Percentiles rank a stretch among this genome's conserved stretches.
These are phyloP conservation scores for Catharus bicknelli DNA, from an alignment of 2,113 vertebrate genomes.

Conservation along the genomic window DNA sequence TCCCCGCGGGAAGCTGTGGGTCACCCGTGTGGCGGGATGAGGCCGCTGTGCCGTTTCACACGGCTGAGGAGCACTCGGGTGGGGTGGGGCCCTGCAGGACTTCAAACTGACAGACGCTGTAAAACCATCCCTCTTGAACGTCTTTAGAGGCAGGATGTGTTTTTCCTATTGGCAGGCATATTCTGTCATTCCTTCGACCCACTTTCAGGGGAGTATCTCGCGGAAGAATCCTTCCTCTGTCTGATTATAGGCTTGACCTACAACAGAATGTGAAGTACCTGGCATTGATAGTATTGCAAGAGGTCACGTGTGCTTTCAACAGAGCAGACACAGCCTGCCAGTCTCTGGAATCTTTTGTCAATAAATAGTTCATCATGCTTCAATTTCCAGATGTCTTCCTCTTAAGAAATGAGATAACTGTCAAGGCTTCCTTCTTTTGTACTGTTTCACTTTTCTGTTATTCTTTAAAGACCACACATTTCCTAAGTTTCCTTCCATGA, in stretches of 20 bases:
- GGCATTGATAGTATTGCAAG: not conserved
- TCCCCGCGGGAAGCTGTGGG: rapidly evolving
- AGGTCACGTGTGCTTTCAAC: not conserved
- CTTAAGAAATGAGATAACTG: not conserved
- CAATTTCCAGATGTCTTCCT: not conserved
- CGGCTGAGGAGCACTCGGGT: too few relatives aligned
- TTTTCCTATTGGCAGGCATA: rapidly evolving
- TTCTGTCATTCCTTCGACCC: not conserved
- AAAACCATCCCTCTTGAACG: not conserved
- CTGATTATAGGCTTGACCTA: not conserved
- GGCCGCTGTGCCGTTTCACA: rapidly evolving
- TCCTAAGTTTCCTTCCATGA: not conserved
- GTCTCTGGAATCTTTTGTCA: not conserved
- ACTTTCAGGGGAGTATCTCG: not conserved
- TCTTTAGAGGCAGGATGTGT: not conserved
- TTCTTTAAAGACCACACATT: not conserved
- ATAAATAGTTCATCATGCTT: not conserved
- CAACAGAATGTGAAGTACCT: not conserved
- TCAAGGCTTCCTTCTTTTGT: not conserved
- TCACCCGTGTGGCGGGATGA: rapidly evolving
- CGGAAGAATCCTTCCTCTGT: not conserved
- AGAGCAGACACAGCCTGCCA: not conserved
- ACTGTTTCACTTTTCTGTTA: not conserved
- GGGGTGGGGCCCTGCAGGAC: not conserved
- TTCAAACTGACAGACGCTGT: not conserved